Conservation (phyloP, 2,888 invertebrate species). For the Archaeoteleia sp. region DNA sequence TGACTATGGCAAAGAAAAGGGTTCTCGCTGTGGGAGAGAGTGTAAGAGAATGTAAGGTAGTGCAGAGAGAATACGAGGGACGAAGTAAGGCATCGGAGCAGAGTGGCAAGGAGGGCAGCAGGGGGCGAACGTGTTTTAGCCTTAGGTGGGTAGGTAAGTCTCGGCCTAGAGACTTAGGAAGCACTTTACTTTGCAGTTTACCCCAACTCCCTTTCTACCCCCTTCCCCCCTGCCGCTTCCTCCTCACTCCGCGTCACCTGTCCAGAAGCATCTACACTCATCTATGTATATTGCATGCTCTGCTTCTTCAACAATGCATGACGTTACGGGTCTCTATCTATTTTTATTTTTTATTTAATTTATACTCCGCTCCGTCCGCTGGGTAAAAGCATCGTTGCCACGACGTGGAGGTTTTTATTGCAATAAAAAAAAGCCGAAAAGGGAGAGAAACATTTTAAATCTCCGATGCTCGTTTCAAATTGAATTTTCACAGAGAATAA, state of each 20-base stretch:
- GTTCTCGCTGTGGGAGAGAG: no score
- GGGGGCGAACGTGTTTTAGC: constrained; percentile 37
- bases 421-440: no score
- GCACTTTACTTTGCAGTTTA: constrained; percentile 52
- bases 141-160: constrained; percentile 39
- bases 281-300: constrained; percentile 19
- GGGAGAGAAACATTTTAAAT: no score
- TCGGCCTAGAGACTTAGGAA: constrained; percentile 49
- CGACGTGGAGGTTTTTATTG: no score
- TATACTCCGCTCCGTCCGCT: constrained; percentile 2
- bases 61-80: no score
- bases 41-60: no score
- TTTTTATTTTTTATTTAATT: constrained; percentile 12
- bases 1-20: no score
- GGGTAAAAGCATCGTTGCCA: constrained; percentile 1
- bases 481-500: no score
- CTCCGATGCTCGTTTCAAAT: no score
- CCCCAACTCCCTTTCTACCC: constrained; percentile 33
- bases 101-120: constrained; percentile 6
- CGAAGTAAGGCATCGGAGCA: constrained; percentile 1
- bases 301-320: constrained; percentile 8
- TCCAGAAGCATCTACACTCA: constrained; percentile 37
- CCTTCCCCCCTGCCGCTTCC: neutral
- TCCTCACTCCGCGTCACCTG: constrained; percentile 15
- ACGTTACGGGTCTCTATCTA: constrained; percentile 2